Conservation (phyloP, 2,797 vertebrate species). For the Artibeus jamaicensis region DNA sequence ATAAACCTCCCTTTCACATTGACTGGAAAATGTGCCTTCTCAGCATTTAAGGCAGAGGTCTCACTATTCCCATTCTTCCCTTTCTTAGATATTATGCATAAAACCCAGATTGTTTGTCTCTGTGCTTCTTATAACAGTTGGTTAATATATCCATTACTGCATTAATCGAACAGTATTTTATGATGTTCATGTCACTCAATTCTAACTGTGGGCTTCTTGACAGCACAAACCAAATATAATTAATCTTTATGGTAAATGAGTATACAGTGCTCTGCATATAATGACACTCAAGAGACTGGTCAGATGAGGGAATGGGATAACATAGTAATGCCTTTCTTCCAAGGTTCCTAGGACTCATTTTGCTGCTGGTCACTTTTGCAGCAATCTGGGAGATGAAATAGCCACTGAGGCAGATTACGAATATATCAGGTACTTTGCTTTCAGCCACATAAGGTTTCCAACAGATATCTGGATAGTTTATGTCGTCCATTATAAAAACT, state of each 20-base stretch:
- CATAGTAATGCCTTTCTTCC: not conserved
- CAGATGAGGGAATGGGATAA: not conserved
- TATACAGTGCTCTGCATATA: not conserved
- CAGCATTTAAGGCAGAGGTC: not conserved
- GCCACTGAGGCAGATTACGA: not conserved
- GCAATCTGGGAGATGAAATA: not conserved
- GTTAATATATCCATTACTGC: not conserved
- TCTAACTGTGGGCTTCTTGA: not conserved
- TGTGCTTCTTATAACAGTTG: not conserved
- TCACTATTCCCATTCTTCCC: not conserved
- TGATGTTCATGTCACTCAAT: not conserved
- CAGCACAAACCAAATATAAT: not conserved
- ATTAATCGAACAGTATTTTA: not conserved
- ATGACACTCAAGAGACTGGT: not conserved
- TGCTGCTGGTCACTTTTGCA: not conserved
- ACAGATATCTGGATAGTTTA: too few species aligned
- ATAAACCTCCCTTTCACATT: not conserved
- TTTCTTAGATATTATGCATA: not conserved
- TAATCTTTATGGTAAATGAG: not conserved
- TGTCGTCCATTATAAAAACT: not conserved
- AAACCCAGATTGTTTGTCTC: not conserved
- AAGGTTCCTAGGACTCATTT: not conserved
- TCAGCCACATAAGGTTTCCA: not conserved
- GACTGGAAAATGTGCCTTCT: not conserved
- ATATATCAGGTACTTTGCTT: not conserved